Evolutionary conservation across 2,113 vertebrate species (phyloP), one percentile per base, ranked within the genome.

Genomic region (Cyprinus carpio): DNA sequence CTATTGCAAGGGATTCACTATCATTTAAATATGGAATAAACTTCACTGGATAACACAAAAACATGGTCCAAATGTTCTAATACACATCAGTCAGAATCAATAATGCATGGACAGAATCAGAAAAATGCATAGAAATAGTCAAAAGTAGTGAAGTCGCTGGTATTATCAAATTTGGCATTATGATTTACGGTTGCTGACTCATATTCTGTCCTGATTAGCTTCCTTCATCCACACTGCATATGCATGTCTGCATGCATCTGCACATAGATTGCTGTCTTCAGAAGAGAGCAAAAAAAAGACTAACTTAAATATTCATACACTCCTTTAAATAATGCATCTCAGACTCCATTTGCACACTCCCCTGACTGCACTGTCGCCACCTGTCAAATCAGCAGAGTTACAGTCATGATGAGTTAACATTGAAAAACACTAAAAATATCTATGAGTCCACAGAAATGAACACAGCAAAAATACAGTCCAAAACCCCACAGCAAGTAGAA

Each of bases 271-370:
- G 15, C 40, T 49, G 25, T 29, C 78, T 65, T 54, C 27, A 69
- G n/a, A 84, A 51, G 83, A 81, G 46, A 37, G 20, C 25, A 58
- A 58, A 51, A 25, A 23, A 46, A 23, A 81, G 67, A 64, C 37
- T 78, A 9, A 79, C 69, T 74, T 84, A 83, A 87, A 87, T 80
- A 87, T 87, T 79, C 71, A 84, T 83, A 25, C 29, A 84, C 37
- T 84, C 2, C 34, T 69, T 77, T 83, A 58, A 87, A 86, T 86
- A 82, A 82, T 87, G 51, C 60, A 74, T 72, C 43, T 58, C 43
- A 49, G 29, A 43, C 69, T 86, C 81, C 85, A 87, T 87, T 87
- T 87, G 85, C 64, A 34, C 85, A 78, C 74, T 72, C 64, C 64
- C 81, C 27, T 64, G 80, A 75, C 72, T 54, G 31, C 40, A 58